These are phyloP conservation scores for Dascyllus trimaculatus DNA, from an alignment of 2,113 vertebrate species.

Conservation along the genomic window DNA sequence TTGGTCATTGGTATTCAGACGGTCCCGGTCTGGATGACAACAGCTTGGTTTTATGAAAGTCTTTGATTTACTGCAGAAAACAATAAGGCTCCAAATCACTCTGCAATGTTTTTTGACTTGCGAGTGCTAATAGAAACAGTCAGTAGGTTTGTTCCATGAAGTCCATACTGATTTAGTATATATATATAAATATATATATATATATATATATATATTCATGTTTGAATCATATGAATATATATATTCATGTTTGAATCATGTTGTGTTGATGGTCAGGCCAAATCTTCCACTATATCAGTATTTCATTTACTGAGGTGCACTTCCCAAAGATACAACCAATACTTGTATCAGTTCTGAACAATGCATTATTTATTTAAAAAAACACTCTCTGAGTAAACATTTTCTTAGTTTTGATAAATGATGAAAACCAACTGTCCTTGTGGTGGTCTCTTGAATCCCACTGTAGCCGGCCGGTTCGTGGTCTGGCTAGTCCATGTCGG, in stretches of 20 bases:
- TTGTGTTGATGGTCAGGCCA: too few species aligned
- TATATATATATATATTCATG: too few species aligned
- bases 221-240: too few species aligned
- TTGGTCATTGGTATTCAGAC: neutral
- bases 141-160: too few species aligned
- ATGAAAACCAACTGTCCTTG: conserved; percentile 61
- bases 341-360: neutral
- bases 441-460: conserved; percentile 63
- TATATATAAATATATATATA: too few species aligned
- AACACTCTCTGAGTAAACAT: neutral
- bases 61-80: neutral
- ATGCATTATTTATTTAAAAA: neutral
- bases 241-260: too few species aligned
- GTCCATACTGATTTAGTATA: too few species aligned
- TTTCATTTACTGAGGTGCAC: neutral
- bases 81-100: neutral
- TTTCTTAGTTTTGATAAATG: conserved; percentile 69
- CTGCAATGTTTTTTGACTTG: too few species aligned
- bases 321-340: conserved; percentile 11
- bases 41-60: neutral
- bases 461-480: conserved; percentile 38
- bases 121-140: too few species aligned
- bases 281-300: neutral
- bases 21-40: neutral
- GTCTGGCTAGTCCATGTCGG: conserved; percentile 11